Percentiles rank a stretch among this genome's conserved stretches.
phyloP scores from a whole-genome alignment of 2,797 vertebrate genomes.

The Phrynocephalus forsythii region DNA sequence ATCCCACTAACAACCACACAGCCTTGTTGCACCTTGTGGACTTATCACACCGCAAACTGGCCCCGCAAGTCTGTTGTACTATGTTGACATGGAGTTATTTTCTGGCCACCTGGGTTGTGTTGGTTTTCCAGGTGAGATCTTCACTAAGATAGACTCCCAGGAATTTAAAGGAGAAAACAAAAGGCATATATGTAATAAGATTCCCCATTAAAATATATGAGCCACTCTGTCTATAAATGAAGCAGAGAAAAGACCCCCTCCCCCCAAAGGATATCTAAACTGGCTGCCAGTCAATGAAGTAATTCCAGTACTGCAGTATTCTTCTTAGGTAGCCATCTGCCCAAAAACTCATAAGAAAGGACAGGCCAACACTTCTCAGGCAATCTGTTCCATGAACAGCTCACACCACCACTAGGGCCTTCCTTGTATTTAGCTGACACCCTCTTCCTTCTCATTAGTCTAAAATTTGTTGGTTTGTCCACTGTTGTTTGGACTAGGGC shows the following conservation, averaged over 20 bases:
- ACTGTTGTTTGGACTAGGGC: background rate
- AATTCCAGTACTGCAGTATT: background rate
- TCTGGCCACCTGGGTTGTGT: too few species aligned
- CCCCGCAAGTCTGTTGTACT: too few species aligned
- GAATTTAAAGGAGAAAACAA: too few species aligned
- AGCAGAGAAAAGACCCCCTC: too few species aligned
- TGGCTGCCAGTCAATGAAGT: background rate
- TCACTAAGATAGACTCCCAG: too few species aligned
- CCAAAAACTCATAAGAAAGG: too few species aligned
- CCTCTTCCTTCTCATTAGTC: background rate
- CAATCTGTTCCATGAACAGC: background rate
- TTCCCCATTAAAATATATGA: background rate
- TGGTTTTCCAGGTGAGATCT: too few species aligned
- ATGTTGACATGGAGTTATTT: too few species aligned
- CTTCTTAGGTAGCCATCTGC: background rate
- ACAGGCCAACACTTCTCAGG: background rate
- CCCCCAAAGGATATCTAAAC: background rate
- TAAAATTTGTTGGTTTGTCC: background rate
- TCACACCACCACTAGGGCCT: background rate
- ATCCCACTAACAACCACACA: too few species aligned
- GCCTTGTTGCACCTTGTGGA: too few species aligned
- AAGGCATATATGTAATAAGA: background rate
- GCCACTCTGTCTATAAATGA: conserved; percentile 16
- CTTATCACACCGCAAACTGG: too few species aligned
- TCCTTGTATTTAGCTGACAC: background rate